Evolutionary conservation across 1,140 invertebrate genomes (phyloP).

Genomic region (Drosophila bocqueti): DNA sequence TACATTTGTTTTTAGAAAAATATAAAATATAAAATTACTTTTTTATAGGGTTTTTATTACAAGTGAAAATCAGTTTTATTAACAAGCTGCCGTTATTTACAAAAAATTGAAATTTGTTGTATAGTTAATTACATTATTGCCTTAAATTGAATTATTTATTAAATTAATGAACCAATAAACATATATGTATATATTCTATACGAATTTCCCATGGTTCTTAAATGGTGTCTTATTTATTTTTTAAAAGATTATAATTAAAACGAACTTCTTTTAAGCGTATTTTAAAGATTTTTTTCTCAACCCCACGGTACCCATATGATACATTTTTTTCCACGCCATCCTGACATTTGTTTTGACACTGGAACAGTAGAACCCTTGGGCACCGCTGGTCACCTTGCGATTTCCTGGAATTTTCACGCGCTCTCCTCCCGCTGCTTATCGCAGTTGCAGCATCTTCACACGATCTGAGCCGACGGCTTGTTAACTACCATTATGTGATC

Average conservation of each 20-base stretch:
- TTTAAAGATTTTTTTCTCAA: neutral
- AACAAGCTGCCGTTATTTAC: neutral
- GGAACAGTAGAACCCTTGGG: constrained; percentile 7
- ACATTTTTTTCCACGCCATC: constrained; percentile 12
- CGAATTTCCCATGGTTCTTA: neutral
- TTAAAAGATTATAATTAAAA: neutral
- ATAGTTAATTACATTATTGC: no score
- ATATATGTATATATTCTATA: no score
- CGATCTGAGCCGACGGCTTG: constrained; percentile 71
- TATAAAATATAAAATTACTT: neutral
- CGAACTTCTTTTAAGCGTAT: no score
- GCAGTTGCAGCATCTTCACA: constrained; percentile 71
- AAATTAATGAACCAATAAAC: no score
- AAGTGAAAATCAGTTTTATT: neutral
- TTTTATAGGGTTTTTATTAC: neutral
- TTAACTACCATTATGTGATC: constrained; percentile 58
- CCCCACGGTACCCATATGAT: constrained; percentile 22
- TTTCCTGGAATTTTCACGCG: constrained; percentile 76
- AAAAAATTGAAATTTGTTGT: no score
- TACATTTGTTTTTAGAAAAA: neutral
- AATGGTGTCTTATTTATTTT: neutral
- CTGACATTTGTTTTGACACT: constrained; percentile 74
- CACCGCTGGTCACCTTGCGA: constrained; percentile 53
- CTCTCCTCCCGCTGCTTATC: constrained; percentile 58
- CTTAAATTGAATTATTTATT: no score